phyloP scores from a whole-genome alignment of 2,797 vertebrate genomes.

The Halcyon leucocephala region DNA sequence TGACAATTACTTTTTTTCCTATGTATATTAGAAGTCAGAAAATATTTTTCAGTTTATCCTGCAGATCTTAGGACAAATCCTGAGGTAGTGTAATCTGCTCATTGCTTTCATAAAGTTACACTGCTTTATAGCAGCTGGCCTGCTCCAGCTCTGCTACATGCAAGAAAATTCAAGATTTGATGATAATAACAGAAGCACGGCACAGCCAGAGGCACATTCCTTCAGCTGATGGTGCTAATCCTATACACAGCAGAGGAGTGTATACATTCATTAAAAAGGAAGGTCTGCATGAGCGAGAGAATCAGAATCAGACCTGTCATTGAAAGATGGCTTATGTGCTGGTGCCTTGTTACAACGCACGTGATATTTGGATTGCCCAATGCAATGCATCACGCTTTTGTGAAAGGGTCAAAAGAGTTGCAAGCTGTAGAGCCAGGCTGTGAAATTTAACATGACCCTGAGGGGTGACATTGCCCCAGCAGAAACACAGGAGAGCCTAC shows the following conservation, averaged over 20 bases:
- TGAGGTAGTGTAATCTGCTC: conserved; percentile 12
- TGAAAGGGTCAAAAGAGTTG: background rate
- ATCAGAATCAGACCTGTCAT: background rate
- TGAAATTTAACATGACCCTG: conserved; percentile 18
- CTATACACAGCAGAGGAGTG: background rate
- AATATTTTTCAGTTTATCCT: conserved; percentile 2
- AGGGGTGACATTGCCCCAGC: background rate
- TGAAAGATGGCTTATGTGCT: background rate
- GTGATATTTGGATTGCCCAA: background rate
- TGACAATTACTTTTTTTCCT: background rate
- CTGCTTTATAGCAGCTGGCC: conserved; percentile 42
- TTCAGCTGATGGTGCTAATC: conserved; percentile 11
- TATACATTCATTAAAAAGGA: background rate
- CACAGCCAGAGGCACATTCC: conserved; percentile 44
- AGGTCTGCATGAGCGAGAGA: background rate
- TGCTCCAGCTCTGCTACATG: background rate
- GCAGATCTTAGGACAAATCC: background rate
- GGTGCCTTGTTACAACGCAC: background rate
- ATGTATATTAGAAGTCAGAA: background rate
- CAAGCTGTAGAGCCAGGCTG: background rate
- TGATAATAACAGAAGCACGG: background rate
- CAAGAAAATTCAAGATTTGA: background rate
- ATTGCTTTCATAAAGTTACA: background rate
- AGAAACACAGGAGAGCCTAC: background rate
- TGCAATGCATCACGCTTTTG: background rate